Evolutionary conservation across 2,113 vertebrate genomes (phyloP).

Genomic region (Gallinago undulata): DNA sequence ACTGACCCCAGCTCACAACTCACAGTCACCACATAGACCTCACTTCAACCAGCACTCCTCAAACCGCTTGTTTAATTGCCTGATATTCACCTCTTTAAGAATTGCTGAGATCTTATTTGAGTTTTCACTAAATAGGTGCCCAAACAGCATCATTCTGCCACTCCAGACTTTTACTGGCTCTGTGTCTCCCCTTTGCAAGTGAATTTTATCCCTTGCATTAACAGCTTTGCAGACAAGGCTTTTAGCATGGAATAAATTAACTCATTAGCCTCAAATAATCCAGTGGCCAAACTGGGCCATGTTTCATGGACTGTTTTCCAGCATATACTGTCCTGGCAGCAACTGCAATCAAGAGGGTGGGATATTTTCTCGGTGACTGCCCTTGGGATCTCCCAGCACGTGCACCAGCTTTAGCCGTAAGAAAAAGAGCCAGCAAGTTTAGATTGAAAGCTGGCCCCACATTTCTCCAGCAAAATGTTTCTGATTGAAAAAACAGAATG

Average conservation of each 20-base stretch:
- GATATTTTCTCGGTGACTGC: neutral
- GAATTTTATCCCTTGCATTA: neutral
- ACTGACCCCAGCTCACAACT: neutral
- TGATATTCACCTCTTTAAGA: neutral
- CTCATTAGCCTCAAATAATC: neutral
- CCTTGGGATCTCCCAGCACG: accelerated
- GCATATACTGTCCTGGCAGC: neutral
- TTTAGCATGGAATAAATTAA: neutral
- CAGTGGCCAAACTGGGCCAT: neutral
- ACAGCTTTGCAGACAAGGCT: neutral
- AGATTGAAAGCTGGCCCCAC: neutral
- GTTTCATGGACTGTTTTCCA: neutral
- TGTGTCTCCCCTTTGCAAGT: neutral
- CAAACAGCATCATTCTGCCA: neutral
- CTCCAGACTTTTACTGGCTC: neutral
- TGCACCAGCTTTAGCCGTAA: neutral
- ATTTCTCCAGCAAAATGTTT: neutral
- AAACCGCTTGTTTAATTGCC: neutral
- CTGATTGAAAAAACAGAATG: neutral
- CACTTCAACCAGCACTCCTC: neutral
- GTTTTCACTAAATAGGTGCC: neutral
- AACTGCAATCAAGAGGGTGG: neutral
- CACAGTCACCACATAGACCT: neutral
- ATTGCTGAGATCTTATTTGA: neutral
- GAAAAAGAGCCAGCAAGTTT: neutral